Evolutionary conservation across 1,140 invertebrate species (phyloP).

Genomic region (Papilio aristodemus): DNA sequence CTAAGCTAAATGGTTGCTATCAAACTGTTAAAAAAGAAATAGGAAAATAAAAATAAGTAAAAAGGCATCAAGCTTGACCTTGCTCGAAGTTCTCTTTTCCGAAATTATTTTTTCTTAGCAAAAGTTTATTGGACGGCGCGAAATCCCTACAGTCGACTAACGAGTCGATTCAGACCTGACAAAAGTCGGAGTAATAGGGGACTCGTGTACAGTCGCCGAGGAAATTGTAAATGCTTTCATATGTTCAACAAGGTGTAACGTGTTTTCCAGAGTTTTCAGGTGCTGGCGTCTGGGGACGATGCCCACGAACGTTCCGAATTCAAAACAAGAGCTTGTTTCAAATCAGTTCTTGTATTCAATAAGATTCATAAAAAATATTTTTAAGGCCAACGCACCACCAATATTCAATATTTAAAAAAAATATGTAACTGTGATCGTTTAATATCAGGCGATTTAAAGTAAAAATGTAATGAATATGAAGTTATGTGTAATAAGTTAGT

Average conservation of each 20-base stretch:
- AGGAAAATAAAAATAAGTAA: slow-evolving; percentile 4
- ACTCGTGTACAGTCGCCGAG: slow-evolving; percentile 27
- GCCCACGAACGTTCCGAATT: slow-evolving; percentile 23
- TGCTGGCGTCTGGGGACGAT: slow-evolving; percentile 1
- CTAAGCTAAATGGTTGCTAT: background rate
- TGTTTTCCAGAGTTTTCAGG: background rate
- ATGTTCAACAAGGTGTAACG: slow-evolving; percentile 28
- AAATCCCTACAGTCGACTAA: slow-evolving; percentile 31
- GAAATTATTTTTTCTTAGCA: slow-evolving; percentile 27
- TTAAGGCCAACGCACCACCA: background rate
- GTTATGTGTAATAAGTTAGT: no score
- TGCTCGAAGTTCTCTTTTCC: background rate
- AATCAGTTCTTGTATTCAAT: background rate
- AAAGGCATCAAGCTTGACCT: slow-evolving; percentile 15
- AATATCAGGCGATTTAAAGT: no score
- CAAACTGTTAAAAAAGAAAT: background rate
- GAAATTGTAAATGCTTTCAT: slow-evolving; percentile 34
- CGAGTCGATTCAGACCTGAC: slow-evolving; percentile 31
- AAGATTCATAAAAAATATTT: background rate
- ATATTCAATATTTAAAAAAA: background rate
- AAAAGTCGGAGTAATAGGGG: slow-evolving; percentile 27
- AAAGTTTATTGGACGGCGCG: slow-evolving; percentile 31
- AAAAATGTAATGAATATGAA: no score
- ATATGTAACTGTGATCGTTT: no score
- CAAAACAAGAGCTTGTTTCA: background rate